Conservation (phyloP, 2,888 invertebrate species). For the Osedax fenrisi region DNA sequence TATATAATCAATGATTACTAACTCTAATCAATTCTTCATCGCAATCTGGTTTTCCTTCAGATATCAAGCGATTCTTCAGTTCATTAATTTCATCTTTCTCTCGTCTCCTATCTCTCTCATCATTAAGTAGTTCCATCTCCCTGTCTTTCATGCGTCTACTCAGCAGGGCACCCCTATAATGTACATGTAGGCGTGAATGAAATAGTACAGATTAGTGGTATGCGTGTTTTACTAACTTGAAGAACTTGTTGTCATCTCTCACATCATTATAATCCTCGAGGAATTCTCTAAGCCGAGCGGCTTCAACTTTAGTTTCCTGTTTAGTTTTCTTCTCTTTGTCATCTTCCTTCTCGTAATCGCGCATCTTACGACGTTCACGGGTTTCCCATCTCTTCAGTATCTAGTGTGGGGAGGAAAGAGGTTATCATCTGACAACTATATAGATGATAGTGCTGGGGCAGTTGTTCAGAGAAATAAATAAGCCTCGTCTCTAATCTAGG, state of each 20-base stretch:
- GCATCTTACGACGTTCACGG: conserved; percentile 53
- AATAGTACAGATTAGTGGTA: background rate
- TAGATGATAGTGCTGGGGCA: no score
- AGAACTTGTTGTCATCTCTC: conserved; percentile 88
- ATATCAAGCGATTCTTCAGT: conserved; percentile 62
- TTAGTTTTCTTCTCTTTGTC: conserved; percentile 72
- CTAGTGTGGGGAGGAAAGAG: conserved; percentile 49
- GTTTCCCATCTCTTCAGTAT: conserved; percentile 55
- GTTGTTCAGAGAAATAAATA: no score
- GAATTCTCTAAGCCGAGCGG: conserved; percentile 85
- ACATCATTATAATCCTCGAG: conserved; percentile 98
- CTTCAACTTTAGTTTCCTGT: conserved; percentile 69
- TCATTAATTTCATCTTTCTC: conserved; percentile 79
- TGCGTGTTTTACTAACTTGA: conserved; percentile 58
- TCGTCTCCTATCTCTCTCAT: conserved; percentile 70
- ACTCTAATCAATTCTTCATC: conserved; percentile 51
- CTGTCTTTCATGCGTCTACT: conserved; percentile 78
- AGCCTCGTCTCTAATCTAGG: no score
- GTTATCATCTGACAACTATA: no score
- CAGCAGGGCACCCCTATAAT: conserved; percentile 72
- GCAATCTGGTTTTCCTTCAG: conserved; percentile 53
- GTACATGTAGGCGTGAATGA: conserved; percentile 44
- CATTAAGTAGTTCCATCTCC: conserved; percentile 81
- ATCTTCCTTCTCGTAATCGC: conserved; percentile 77
- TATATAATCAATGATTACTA: conserved; percentile 3